Evolutionary conservation across 23 tunicate genomes (phyloP).

Genomic region (Trididemnum clinides): DNA sequence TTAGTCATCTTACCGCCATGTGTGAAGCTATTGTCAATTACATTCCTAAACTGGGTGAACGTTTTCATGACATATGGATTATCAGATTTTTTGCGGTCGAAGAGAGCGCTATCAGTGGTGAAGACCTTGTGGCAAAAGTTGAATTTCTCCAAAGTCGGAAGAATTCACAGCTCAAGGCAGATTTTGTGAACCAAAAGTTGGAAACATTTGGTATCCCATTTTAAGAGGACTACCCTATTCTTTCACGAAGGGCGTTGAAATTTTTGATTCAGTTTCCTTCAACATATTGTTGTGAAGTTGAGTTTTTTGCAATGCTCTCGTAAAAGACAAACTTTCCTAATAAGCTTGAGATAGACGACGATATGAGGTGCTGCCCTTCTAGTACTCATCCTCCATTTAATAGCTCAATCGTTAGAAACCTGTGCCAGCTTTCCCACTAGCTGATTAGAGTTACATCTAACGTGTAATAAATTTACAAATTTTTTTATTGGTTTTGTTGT

Average conservation of each 20-base stretch:
- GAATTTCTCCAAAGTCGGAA: constrained; percentile 33
- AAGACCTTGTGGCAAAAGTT: constrained; percentile 39
- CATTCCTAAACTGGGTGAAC: constrained; percentile 5
- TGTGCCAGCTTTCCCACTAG: constrained; percentile 18
- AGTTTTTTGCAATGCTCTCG: constrained; percentile 37
- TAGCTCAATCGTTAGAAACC: constrained; percentile 22
- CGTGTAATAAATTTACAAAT: too few species aligned
- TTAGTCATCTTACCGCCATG: constrained; percentile 5
- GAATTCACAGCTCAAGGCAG: constrained; percentile 34
- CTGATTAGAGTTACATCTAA: too few species aligned
- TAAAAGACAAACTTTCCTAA: constrained; percentile 42
- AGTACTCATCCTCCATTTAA: constrained; percentile 43
- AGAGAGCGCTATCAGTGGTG: constrained; percentile 19
- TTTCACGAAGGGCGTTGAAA: constrained; percentile 17
- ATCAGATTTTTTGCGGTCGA: constrained; percentile 1
- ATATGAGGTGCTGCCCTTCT: constrained; percentile 41
- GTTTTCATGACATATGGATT: not conserved
- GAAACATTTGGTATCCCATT: constrained; percentile 31
- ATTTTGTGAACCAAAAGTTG: constrained; percentile 22
- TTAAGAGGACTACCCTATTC: constrained; percentile 40
- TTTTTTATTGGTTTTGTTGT: too few species aligned
- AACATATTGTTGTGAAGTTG: constrained; percentile 35
- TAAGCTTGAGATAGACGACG: constrained; percentile 42
- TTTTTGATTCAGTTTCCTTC: not conserved
- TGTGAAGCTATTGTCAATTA: not conserved